Base-by-base conservation (phyloP, 1,140 invertebrate genomes). In the Marisa cornuarietis region DNA sequence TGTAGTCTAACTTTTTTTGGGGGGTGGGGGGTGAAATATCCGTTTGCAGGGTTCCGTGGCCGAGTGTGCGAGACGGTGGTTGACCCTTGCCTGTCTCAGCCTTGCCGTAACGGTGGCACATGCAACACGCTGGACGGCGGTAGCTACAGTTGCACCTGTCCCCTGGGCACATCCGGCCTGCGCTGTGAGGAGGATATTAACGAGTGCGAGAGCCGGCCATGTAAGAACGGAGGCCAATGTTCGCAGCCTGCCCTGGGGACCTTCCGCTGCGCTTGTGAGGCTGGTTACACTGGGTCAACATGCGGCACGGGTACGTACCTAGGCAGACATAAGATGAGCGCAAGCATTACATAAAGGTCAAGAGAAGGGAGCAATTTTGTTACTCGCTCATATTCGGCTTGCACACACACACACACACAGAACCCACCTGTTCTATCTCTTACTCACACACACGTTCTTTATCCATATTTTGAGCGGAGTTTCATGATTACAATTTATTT, bases 221-320 rank as follows among this genome's bases (percentile, higher is more conserved):
- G 81, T 62, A 54, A 76, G n/a, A 79, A 83, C 42, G 82, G 82
- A 8, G 76, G 74, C 16, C 74, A 63, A 10, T 87, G 86, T 71
- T 85, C 82, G 54, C 80, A 78, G 73, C 81, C 80, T 62, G 54
- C 62, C 69, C 79, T 83, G 16, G 81, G 79, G 18, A 76, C 51
- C 18, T 87, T 82, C 79, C 66, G 76, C 22, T 88, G 86, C 71
- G 42, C 75, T 2, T 90, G 89, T 81, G 66, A 71, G 7, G 74
- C 79, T n/a, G 96, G 96, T n/a, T 97, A 93, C 90, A 93, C 93
- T 8, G 96, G 96, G 13, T 79, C 90, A 26, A 94, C 94, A 82
- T 98, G 97, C 91, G 95, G 96, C 49, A 68, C 61, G n/a, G 83
- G 83, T 83, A 63, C 42, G 65, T 71, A n/a, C 11, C 6, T 11